Evolutionary conservation across 2,888 invertebrate species (phyloP).

Genomic region (Lypha dubia): DNA sequence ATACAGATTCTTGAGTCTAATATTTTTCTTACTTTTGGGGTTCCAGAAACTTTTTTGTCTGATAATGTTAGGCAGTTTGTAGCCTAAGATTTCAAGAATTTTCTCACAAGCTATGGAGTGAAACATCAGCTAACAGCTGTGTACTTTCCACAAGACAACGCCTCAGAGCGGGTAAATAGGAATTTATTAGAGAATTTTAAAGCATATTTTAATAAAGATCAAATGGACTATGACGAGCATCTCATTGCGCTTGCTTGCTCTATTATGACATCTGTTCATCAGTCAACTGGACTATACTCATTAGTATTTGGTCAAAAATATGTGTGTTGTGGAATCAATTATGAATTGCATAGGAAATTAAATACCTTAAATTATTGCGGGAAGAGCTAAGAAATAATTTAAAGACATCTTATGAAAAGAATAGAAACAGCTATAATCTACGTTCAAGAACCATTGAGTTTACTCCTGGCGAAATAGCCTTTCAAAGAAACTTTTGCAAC

Average conservation of each 20-base stretch:
- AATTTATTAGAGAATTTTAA: not conserved
- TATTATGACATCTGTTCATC: not conserved
- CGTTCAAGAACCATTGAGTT: not conserved
- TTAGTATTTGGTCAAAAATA: constrained; percentile 18
- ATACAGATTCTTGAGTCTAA: not conserved
- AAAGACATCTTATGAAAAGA: constrained; percentile 1
- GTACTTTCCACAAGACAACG: constrained; percentile 1
- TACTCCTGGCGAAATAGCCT: not conserved
- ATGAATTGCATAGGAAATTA: no score
- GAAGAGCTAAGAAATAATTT: not conserved
- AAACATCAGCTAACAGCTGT: not conserved
- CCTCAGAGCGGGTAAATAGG: constrained; percentile 4
- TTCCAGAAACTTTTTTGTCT: not conserved
- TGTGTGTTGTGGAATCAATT: no score
- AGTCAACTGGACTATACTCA: constrained; percentile 6
- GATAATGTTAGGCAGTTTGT: constrained; percentile 1
- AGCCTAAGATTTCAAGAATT: not conserved
- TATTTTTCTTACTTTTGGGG: no score
- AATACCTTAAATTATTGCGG: not conserved
- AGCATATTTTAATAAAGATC: not conserved
- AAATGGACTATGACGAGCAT: constrained; percentile 1
- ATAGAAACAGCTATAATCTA: not conserved
- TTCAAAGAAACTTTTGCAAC: constrained; percentile 3
- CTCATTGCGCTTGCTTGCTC: constrained; percentile 4
- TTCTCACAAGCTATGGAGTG: not conserved